A percentile compares a stretch with the other conserved stretches of the same genome.
Evolutionary conservation across 2,888 invertebrate genomes (phyloP).

Genomic region (Brachyptera risi): DNA sequence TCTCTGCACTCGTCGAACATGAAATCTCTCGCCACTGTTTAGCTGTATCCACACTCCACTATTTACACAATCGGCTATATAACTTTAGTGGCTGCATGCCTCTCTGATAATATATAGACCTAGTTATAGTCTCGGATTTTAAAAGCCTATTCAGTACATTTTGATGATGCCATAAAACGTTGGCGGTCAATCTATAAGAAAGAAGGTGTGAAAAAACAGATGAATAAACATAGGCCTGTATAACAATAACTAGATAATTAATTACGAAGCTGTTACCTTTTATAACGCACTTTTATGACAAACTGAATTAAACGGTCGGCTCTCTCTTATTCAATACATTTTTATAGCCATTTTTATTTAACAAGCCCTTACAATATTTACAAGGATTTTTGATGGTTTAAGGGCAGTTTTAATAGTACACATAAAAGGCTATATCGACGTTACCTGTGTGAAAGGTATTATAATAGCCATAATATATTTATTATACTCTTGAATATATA

Average conservation of each 20-base stretch:
- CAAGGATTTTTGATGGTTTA: not conserved
- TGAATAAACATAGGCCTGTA: conserved; percentile 1
- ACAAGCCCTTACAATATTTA: not conserved
- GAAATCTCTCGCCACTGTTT: not conserved
- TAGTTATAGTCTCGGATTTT: not conserved
- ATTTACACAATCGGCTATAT: conserved; percentile 13
- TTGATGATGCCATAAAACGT: conserved; percentile 27
- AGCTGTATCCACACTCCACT: not conserved
- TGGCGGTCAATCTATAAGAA: conserved; percentile 1
- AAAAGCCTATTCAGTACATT: conserved; percentile 3
- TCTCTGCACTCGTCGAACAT: not conserved
- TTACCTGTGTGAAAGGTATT: too few species aligned
- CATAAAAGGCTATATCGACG: conserved; percentile 2
- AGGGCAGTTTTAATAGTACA: not conserved
- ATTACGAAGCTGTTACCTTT: not conserved
- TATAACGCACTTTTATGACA: not conserved
- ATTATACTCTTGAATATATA: not conserved
- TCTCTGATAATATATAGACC: conserved; percentile 10
- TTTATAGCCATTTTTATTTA: not conserved
- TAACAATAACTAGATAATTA: not conserved
- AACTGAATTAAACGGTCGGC: not conserved
- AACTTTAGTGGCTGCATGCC: conserved; percentile 8
- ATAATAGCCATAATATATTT: too few species aligned
- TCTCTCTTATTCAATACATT: too few species aligned
- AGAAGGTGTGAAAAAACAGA: conserved; percentile 8